Evolutionary conservation across 2,113 vertebrate species (phyloP).

Genomic region (Axis porcinus): DNA sequence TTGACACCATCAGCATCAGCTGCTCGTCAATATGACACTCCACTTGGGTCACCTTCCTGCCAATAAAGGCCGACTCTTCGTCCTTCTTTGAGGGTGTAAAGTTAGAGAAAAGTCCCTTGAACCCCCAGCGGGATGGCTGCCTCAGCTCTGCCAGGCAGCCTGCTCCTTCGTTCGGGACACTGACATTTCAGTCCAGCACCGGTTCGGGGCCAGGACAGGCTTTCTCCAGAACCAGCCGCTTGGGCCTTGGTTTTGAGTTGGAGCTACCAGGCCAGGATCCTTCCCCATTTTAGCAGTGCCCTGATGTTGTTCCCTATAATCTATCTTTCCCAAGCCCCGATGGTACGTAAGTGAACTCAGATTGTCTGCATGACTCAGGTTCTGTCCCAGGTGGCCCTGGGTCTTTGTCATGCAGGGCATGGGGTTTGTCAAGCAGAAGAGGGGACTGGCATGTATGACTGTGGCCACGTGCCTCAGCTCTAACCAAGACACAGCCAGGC

Average conservation of each 20-base stretch:
- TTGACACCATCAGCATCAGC: not conserved
- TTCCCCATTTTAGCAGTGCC: not conserved
- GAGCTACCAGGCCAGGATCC: not conserved
- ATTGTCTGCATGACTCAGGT: not conserved
- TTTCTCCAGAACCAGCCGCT: not conserved
- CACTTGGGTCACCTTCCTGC: not conserved
- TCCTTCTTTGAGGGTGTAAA: not conserved
- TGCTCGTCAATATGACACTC: not conserved
- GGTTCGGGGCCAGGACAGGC: rapidly evolving
- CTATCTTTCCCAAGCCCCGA: not conserved
- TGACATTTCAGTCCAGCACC: too few species aligned
- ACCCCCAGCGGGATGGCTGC: not conserved
- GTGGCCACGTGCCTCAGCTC: not conserved
- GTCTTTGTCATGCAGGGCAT: not conserved
- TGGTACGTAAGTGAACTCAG: not conserved
- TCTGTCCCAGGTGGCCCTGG: not conserved
- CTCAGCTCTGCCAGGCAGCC: not conserved
- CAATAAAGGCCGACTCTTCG: not conserved
- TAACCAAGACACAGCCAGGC: not conserved
- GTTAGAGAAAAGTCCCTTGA: not conserved
- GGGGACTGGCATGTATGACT: not conserved
- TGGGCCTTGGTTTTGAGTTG: not conserved
- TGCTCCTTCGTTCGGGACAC: not conserved
- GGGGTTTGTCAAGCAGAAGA: not conserved
- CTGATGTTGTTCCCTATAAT: not conserved